Conservation (phyloP, 2,888 invertebrate species). For the Drosophila picticornis region DNA sequence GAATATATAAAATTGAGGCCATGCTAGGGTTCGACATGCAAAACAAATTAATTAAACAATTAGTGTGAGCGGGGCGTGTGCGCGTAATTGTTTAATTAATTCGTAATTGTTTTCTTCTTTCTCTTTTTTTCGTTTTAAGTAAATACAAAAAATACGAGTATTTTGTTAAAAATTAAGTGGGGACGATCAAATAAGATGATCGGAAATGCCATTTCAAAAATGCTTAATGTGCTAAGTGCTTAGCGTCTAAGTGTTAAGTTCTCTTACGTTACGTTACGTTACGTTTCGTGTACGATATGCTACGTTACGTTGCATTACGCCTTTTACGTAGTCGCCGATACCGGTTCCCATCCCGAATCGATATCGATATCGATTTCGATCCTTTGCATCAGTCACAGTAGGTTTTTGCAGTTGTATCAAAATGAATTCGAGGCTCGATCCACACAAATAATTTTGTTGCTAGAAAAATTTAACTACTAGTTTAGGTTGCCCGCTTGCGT, state of each 20-base stretch:
- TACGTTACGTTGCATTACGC: constrained; percentile 37
- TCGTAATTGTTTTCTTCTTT: constrained; percentile 69
- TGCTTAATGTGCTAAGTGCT: constrained; percentile 57
- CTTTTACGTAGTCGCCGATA: constrained; percentile 52
- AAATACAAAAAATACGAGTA: constrained; percentile 71
- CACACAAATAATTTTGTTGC: constrained; percentile 54
- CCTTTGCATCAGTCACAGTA: constrained; percentile 77
- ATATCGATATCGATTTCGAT: constrained; percentile 29
- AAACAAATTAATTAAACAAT: constrained; percentile 84
- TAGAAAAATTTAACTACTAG: constrained; percentile 65
- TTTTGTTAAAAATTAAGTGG: constrained; percentile 50
- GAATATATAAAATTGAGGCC: constrained; percentile 62
- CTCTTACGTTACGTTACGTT: constrained; percentile 41
- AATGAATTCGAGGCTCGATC: constrained; percentile 25
- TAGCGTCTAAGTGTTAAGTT: constrained; percentile 46
- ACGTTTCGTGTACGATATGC: constrained; percentile 29
- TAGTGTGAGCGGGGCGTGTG: constrained; percentile 56
- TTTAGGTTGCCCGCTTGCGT: constrained; percentile 8
- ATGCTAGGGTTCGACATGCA: constrained; percentile 67
- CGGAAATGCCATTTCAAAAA: constrained; percentile 74
- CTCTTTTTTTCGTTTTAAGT: constrained; percentile 32
- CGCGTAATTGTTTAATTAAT: constrained; percentile 83
- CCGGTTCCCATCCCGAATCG: constrained; percentile 36
- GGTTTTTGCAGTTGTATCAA: constrained; percentile 48
- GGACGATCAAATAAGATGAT: constrained; percentile 34